Evolutionary conservation across 2,888 invertebrate genomes (phyloP), one percentile per base, ranked within the genome.

Genomic region (Deilephila elpenor): DNA sequence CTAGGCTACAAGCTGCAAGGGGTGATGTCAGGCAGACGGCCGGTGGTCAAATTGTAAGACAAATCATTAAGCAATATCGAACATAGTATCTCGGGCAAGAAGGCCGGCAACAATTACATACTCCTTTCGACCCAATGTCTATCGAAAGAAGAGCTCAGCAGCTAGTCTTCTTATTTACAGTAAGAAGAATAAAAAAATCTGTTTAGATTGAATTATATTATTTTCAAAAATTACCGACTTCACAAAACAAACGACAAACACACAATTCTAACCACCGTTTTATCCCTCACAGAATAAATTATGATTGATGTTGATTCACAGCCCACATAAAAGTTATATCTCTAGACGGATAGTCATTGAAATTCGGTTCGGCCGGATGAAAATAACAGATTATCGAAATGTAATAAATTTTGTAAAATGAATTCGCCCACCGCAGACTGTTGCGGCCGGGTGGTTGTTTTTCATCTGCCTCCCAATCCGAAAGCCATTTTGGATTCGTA

Each of bases 381-480:
- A 86, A 88, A 88, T 83, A 88, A 83, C 84, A 86, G 85, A 88
- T 89, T 89, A 91, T 87, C 82, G 85, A 85, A 87, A 88, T 86
- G 86, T 88, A 88, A 91, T 89, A 86, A 88, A 88, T 88, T 86
- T 86, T 82, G 81, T 83, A 82, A 90, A 91, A 90, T 90, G 86
- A 89, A 89, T 87, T 88, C 86, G 80, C 75, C 71, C 77, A 85
- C 91, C 91, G 87, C 92, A 89, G 86, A 84, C 87, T 85, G 87
- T 79, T 86, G 89, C 82, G 89, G 90, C 79, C 59, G 72, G 71
- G 78, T 74, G 84, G 84, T 85, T 88, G 85, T 88, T 88, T 88
- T 87, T 87, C 86, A 86, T 86, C 78, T 80, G 81, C 79, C 80
- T 82, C 77, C 75, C 78, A 80, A 80, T 80, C 76, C 73, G 74